Evolutionary conservation across 2,797 vertebrate species (phyloP).

Genomic region (Falco cherrug): DNA sequence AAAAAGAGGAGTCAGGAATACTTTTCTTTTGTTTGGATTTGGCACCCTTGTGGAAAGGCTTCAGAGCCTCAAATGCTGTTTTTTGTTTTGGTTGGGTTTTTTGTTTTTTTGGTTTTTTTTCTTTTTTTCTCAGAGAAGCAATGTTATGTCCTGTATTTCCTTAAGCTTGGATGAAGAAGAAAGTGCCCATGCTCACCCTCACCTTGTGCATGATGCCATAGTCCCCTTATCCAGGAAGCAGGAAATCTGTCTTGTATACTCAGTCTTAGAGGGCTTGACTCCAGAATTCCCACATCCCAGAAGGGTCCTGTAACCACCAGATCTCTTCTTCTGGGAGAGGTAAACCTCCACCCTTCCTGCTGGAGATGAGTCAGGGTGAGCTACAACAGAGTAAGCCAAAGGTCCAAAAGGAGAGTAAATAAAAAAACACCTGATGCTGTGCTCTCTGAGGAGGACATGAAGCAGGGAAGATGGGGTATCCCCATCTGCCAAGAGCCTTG

Average conservation of each 20-base stretch:
- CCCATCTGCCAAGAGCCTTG: background rate
- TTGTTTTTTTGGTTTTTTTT: background rate
- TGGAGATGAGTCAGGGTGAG: background rate
- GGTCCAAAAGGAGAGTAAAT: background rate
- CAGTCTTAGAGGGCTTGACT: background rate
- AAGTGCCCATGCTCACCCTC: background rate
- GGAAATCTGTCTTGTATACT: background rate
- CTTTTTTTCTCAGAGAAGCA: background rate
- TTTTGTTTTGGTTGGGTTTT: background rate
- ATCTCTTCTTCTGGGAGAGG: background rate
- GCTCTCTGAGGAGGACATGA: background rate
- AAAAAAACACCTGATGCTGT: background rate
- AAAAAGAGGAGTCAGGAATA: background rate
- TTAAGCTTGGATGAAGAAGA: background rate
- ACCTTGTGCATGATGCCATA: background rate
- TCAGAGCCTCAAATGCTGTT: background rate
- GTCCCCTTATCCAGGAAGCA: background rate
- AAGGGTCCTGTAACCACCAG: background rate
- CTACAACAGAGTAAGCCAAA: background rate
- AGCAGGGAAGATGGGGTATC: background rate
- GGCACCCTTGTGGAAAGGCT: background rate
- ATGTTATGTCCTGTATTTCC: background rate
- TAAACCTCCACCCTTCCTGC: background rate
- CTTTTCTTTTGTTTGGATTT: background rate
- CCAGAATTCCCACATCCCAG: background rate